Base-by-base conservation (phyloP, 1,140 invertebrate species). In the Meloidogyne hapla region DNA sequence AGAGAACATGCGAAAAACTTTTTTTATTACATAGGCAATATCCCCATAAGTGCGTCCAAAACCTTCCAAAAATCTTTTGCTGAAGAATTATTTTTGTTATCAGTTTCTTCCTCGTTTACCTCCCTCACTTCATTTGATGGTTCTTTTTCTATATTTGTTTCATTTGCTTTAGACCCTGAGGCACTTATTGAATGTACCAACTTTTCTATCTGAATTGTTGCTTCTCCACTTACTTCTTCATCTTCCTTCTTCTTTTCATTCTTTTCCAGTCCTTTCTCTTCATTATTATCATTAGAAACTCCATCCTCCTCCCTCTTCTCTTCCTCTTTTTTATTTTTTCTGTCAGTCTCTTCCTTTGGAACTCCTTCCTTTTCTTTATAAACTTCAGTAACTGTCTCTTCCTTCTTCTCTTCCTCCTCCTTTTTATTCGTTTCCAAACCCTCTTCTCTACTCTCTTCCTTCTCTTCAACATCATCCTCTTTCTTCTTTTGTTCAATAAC, bases 131-230 rank as follows among this genome's bases (percentile, higher is more conserved):
- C n/a, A n/a, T 56, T 56, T 42, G 40, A n/a, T n/a, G n/a, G n/a
- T n/a, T n/a, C n/a, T n/a, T n/a, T n/a, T n/a, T n/a, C n/a, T 45
- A 15, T 15, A 42, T 42, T 48, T 3, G 15, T 18, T 56, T 56
- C n/a, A 6, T 56, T 56, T 6, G 48, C n/a, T n/a, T 21, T 56
- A 8, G 48, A n/a, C 6, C 48, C 48, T 1, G 8, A 21, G 1
- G 48, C 48, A n/a, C 3, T 56, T 5, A 56, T 56, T 56, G 48
- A n/a, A 56, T 56, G 18, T 21, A 56, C 4, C 8, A 56, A 56
- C 8, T n/a, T 56, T 56, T 56, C 48, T 56, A 56, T 56, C n/a
- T 56, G 48, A n/a, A 56, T 56, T 56, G 48, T 56, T 56, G 48
- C 48, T 56, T 56, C 48, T 21, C 48, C 48, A 56, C 48, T 56